Base-by-base conservation (phyloP, 1,140 invertebrate species). In the Drosophila asahinai region DNA sequence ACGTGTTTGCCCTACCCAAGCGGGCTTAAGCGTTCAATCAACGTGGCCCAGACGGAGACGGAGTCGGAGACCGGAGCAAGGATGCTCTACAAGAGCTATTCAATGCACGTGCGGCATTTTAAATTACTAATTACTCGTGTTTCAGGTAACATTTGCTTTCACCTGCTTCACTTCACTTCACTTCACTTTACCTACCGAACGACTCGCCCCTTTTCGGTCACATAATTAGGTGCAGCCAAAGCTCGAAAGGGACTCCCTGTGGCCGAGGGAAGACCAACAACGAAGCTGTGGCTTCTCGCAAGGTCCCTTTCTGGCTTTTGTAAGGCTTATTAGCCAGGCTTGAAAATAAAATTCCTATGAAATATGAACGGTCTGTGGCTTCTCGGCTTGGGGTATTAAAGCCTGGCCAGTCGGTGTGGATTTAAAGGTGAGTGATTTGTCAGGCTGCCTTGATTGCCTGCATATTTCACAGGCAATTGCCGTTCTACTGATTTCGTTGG, bases 101-200 rank as follows among this genome's bases (percentile, higher is more conserved):
- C 83, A 49, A 57, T 76, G 81, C 84, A 87, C 84, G 84, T 89
- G 81, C 84, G 43, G 70, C 86, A 87, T 87, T 87, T 87, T 87
- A 87, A 87, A 87, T 87, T 89, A 87, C 84, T 87, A 87, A 89
- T 87, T 87, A 87, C 86, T 81, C 61, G 49, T 79, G 64, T 86
- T 83, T 83, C 80, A 83, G 81, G 73, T 86, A 68, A 57, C 65
- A 60, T 65, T 60, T 52, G 63, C 58, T 49, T 52, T 51, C 59
- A 43, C 25, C 58, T 47, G 33, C 51, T 43, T 62, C 22, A 45
- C 14, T 48, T 30, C 49, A 30, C 15, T 15, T 15, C 6, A 8
- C 25, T 8, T 25, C 4, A 38, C 36, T 38, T 12, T 12, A 38
- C 12, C 4, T 12, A 38, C 17, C 25, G 30, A 17, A 4, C 36